A percentile compares a stretch with the other conserved stretches of the same genome.
Evolutionary conservation across 2,888 invertebrate genomes (phyloP).

Genomic region (Andricus quercusramuli): DNA sequence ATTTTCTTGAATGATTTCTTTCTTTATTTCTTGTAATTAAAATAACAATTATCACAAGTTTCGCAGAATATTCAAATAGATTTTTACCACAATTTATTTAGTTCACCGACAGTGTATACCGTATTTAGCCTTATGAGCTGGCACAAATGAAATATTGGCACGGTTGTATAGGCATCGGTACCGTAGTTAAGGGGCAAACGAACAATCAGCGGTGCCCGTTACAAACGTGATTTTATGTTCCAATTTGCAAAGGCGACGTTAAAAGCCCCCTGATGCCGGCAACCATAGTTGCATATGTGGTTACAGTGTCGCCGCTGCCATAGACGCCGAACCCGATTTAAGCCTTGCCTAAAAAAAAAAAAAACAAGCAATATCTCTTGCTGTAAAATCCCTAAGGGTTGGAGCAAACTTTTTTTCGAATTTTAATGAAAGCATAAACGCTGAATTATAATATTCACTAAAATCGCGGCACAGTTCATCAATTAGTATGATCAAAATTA

Average conservation of each 20-base stretch:
- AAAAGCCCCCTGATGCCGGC: constrained; percentile 60
- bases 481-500: neutral
- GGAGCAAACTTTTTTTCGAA: neutral
- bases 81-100: neutral
- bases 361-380: neutral
- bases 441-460: neutral
- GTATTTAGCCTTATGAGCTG: constrained; percentile 15
- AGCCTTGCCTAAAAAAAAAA: neutral
- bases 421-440: constrained; percentile 18
- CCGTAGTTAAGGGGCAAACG: constrained; percentile 60
- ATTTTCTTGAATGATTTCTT: neutral
- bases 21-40: neutral
- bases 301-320: constrained; percentile 37
- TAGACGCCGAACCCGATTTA: constrained; percentile 52
- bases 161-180: constrained; percentile 42
- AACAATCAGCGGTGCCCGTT: constrained; percentile 74
- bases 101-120: neutral
- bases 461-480: too few species aligned
- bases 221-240: constrained; percentile 76
- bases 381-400: neutral
- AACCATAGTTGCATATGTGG: constrained; percentile 50
- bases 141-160: constrained; percentile 48
- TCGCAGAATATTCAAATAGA: neutral
- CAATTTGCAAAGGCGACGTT: constrained; percentile 75
- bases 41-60: too few species aligned